Percentiles rank a stretch among this genome's conserved stretches.
Conservation (phyloP, 2,888 invertebrate genomes). For the Argynnis bischoffii region DNA sequence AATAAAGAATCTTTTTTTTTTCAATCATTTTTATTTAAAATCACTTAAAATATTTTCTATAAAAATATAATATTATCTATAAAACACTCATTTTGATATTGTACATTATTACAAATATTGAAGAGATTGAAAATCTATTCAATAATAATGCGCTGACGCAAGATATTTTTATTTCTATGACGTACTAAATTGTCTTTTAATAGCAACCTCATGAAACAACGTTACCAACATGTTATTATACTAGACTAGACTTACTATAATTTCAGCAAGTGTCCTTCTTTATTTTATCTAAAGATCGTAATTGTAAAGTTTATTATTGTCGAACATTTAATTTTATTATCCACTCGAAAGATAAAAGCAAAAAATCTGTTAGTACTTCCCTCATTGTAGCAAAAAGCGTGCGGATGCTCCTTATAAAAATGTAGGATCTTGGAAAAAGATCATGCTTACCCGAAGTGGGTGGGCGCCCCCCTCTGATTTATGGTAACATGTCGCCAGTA, state of each 20-base stretch:
- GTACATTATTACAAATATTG: not conserved
- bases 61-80: too few relatives aligned
- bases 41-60: too few relatives aligned
- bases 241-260: not conserved
- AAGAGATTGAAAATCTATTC: not conserved
- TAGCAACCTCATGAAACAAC: not conserved
- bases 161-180: not conserved
- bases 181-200: not conserved
- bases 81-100: not conserved
- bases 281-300: constrained; percentile 9
- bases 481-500: constrained; percentile 79
- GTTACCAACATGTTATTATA: constrained; percentile 4
- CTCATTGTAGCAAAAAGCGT: constrained; percentile 40
- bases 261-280: not conserved
- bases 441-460: constrained; percentile 69
- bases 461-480: constrained; percentile 76
- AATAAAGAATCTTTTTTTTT: too few relatives aligned
- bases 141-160: constrained; percentile 14
- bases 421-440: constrained; percentile 80
- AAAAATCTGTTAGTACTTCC: constrained; percentile 34
- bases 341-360: constrained; percentile 32
- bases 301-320: constrained; percentile 19
- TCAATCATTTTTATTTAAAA: too few relatives aligned
- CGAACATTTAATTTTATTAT: constrained; percentile 27
- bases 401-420: constrained; percentile 78